Evolutionary conservation across 1,140 invertebrate species (phyloP).

Genomic region (Solenopsis fugax): DNA sequence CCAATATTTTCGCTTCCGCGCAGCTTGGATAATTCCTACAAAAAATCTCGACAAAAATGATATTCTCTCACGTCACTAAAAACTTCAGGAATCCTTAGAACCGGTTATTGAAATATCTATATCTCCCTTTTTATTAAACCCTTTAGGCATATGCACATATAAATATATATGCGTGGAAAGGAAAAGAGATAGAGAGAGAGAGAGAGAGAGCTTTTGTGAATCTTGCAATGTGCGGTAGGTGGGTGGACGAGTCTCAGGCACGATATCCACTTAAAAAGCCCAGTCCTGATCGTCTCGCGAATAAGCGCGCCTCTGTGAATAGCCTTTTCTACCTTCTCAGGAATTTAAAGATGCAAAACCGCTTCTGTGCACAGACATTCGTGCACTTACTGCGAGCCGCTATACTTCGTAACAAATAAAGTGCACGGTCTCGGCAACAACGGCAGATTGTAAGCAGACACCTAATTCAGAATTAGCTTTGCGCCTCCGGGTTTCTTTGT

Average conservation of each 20-base stretch:
- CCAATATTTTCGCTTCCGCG: background rate
- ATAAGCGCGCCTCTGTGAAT: constrained; percentile 16
- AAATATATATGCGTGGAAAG: background rate
- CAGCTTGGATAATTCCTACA: constrained; percentile 1
- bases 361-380: constrained; percentile 6
- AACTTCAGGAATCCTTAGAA: constrained; percentile 4
- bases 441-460: constrained; percentile 50
- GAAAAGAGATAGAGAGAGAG: background rate
- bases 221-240: constrained; percentile 16
- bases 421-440: constrained; percentile 7
- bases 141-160: background rate
- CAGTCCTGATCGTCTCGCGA: constrained; percentile 25
- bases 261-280: constrained; percentile 23
- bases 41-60: constrained; percentile 19
- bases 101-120: constrained; percentile 8
- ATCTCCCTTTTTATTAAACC: constrained; percentile 24
- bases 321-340: constrained; percentile 27
- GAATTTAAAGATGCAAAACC: constrained; percentile 53
- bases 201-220: constrained; percentile 2
- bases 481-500: constrained; percentile 55
- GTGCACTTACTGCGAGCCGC: background rate
- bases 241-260: constrained; percentile 14
- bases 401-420: constrained; percentile 43
- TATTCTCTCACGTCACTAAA: constrained; percentile 1
- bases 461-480: constrained; percentile 57